Conservation (phyloP, 2,797 vertebrate species). For the Uromys caudimaculatus region DNA sequence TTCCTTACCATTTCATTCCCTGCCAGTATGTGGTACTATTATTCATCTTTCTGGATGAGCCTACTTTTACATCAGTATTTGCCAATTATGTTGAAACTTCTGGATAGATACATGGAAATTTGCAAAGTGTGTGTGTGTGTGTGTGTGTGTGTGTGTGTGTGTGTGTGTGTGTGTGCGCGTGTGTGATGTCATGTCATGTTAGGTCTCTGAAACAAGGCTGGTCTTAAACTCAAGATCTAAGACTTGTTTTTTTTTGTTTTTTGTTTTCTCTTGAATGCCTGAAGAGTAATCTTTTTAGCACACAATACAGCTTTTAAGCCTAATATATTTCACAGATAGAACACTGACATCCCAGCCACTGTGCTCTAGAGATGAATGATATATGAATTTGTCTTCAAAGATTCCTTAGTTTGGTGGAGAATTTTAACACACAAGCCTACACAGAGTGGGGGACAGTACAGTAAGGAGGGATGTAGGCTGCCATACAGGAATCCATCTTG, state of each 20-base stretch:
- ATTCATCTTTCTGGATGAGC: background rate
- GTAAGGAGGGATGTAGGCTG: background rate
- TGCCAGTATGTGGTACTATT: background rate
- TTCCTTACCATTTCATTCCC: slow-evolving; percentile 19
- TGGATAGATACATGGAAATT: background rate
- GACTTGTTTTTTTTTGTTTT: background rate
- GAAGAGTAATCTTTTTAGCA: background rate
- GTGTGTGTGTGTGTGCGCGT: background rate
- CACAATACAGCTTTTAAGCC: background rate
- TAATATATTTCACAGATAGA: background rate
- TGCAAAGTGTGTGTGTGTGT: background rate
- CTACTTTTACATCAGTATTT: background rate
- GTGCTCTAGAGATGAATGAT: background rate
- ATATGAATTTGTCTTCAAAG: background rate
- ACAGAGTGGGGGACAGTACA: background rate
- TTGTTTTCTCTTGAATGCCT: background rate
- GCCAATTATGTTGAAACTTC: background rate
- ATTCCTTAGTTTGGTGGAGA: background rate
- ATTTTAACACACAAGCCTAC: background rate
- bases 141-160: background rate
- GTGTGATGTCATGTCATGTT: background rate
- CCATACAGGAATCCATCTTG: background rate
- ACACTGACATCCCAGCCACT: background rate
- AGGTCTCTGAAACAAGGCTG: background rate
- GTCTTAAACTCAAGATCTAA: background rate